Percentiles rank a stretch among this genome's conserved stretches.
These are phyloP conservation scores for Myiozetetes cayanensis DNA, from an alignment of 2,113 vertebrate species.

Conservation along the genomic window DNA sequence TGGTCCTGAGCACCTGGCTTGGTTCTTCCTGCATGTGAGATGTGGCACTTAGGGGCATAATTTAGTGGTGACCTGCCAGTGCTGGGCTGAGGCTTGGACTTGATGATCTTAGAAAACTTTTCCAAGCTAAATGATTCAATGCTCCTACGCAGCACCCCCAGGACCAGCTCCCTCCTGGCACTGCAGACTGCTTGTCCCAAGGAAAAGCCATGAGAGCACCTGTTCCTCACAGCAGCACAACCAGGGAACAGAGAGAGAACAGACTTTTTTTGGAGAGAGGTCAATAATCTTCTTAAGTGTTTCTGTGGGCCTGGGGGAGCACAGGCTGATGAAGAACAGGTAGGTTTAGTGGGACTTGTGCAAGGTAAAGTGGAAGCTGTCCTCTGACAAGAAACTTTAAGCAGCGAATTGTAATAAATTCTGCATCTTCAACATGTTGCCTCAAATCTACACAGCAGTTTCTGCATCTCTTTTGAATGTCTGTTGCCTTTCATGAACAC, in stretches of 20 bases:
- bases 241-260: background rate
- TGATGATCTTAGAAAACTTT: background rate
- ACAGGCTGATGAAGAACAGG: background rate
- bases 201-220: background rate
- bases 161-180: background rate
- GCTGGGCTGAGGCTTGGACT: background rate
- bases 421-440: background rate
- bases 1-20: accelerated
- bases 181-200: background rate
- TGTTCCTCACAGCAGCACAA: background rate
- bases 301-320: background rate
- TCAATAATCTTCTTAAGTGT: accelerated
- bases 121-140: background rate
- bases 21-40: background rate
- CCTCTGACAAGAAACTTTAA: background rate
- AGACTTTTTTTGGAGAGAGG: background rate
- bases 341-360: background rate
- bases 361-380: background rate
- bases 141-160: no score
- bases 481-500: background rate
- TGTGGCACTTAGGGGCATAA: accelerated
- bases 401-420: background rate
- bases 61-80: background rate
- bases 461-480: background rate
- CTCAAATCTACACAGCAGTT: background rate